Evolutionary conservation across 2,113 vertebrate genomes (phyloP).

Genomic region (Ammodramus savannarum): DNA sequence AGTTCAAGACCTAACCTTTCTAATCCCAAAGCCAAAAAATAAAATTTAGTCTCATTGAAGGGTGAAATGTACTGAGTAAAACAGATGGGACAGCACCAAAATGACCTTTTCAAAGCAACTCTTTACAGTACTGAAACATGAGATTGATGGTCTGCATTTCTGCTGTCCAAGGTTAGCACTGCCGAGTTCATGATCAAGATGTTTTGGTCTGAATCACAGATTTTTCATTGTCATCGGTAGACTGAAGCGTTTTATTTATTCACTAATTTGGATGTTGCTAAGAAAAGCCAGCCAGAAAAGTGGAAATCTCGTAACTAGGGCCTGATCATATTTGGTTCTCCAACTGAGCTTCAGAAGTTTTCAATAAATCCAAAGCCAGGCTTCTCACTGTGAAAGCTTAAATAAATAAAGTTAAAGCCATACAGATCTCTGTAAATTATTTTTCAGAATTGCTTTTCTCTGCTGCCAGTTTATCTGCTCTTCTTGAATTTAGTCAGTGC

Average conservation of each 20-base stretch:
- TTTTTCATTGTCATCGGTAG: background rate
- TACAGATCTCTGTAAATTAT: background rate
- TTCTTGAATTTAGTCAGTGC: background rate
- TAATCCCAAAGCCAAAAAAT: background rate
- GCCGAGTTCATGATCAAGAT: conserved; percentile 1
- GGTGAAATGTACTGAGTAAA: background rate
- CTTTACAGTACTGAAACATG: background rate
- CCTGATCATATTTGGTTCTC: conserved; percentile 1
- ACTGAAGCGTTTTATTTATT: conserved; percentile 38
- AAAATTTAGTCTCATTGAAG: background rate
- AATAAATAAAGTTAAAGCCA: background rate
- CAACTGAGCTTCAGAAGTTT: background rate
- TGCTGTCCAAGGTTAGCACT: background rate
- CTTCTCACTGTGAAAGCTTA: background rate
- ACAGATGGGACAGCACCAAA: background rate
- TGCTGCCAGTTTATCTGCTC: background rate
- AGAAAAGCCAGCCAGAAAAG: background rate
- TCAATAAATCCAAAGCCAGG: background rate
- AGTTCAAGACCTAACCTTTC: background rate
- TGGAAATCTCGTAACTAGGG: background rate
- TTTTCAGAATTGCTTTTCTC: background rate
- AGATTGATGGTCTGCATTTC: background rate
- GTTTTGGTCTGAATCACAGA: background rate
- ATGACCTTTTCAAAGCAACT: background rate
- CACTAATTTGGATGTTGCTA: background rate